Evolutionary conservation across 2,888 invertebrate species (phyloP), one percentile per base, ranked within the genome.

Genomic region (Podabrus alpinus): DNA sequence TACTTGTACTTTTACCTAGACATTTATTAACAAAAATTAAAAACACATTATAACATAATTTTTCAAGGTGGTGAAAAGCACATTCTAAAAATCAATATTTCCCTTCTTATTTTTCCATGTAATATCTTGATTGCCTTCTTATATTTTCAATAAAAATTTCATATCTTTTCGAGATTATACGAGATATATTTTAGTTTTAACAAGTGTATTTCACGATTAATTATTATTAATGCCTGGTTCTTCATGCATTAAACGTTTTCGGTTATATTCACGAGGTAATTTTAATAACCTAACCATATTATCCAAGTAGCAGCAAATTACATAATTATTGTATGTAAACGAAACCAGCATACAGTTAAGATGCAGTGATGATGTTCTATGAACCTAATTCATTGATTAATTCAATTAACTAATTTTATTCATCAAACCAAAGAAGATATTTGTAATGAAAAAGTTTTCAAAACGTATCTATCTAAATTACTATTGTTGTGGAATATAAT

Each of bases 11-110:
- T 79, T 80, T 81, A 80, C 78, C 78, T 78, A 79, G 77, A 77
- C 75, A 79, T 78, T 78, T 80, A 76, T 71, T 68, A 78, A 76
- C 78, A 70, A 73, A 78, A 77, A 80, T 81, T 80, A 81, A 80
- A 79, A 79, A 45, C 45, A 45, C 45, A 45, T 45, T 45, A 45
- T 45, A 45, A 45, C n/a, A 45, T 45, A 45, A 45, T 45, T 45
- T 45, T 45, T 45, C 45, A 45, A 45, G 45, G 45, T 45, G 45
- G n/a, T 45, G 45, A 45, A 45, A 45, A n/a, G 45, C 45, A 45
- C 7, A n/a, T 45, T 45, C n/a, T n/a, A 45, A 45, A 45, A 45
- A 45, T 45, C 66, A 21, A 21, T 66, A 15, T 66, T 24, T 29
- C n/a, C n/a, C n/a, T 9, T 45, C 7, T 9, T 7, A n/a, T 45